Evolutionary conservation across 2,113 vertebrate species (phyloP).

Genomic region (Cardinalis cardinalis): DNA sequence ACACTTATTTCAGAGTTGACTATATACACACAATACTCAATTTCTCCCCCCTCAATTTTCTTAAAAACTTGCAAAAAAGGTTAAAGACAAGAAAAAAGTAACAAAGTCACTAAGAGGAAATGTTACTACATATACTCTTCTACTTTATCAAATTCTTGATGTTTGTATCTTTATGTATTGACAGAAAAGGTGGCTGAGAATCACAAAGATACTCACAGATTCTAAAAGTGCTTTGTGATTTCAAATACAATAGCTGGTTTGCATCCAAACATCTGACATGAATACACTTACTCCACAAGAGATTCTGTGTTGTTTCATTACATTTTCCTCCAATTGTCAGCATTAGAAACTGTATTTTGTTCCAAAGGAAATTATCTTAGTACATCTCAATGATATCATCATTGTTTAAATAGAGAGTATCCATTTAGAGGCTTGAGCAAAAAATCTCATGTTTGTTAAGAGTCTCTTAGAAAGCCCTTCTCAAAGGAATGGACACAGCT

Average conservation of each 20-base stretch:
- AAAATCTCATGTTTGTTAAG: conserved; percentile 13
- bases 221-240: background rate
- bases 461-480: background rate
- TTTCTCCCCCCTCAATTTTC: background rate
- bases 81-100: background rate
- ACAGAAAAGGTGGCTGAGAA: background rate
- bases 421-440: background rate
- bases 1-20: background rate
- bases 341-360: conserved; percentile 57
- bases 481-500: background rate
- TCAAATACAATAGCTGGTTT: conserved; percentile 66
- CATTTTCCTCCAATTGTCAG: conserved; percentile 79
- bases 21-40: background rate
- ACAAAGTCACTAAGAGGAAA: background rate
- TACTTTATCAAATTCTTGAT: background rate
- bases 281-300: conserved; percentile 38
- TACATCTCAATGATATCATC: background rate
- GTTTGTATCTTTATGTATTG: background rate
- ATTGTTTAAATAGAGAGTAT: conserved; percentile 26
- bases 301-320: conserved; percentile 52
- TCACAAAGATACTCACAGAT: background rate
- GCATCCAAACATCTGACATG: conserved; percentile 56
- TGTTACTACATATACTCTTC: background rate
- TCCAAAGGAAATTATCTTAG: conserved; percentile 67
- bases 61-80: background rate